Base-by-base conservation (phyloP, 1,140 invertebrate genomes). In the Tigriopus japonicus region DNA sequence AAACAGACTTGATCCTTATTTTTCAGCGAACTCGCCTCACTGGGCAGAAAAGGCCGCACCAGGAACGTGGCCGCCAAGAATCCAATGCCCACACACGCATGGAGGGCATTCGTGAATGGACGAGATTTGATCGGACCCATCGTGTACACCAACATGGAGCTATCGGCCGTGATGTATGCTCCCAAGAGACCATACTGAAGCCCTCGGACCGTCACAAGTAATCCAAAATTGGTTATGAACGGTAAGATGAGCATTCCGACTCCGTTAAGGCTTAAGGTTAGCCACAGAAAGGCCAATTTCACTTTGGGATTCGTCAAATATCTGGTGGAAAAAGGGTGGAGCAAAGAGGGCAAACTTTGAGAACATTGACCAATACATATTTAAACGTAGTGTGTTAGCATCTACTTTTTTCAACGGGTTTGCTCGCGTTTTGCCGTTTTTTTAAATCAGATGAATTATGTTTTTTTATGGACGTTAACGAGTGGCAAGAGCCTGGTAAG, bases 81-180 rank as follows among this genome's bases (percentile, higher is more conserved):
- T 17, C 59, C 59, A 14, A 55, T 40, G 14, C 59, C 45, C 28
- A 54, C 35, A 55, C 28, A 40, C 14, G 24, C 45, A 42, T 61
- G 59, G 23, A 61, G 43, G 21, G 51, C 51, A 42, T 55, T 55
- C 23, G 45, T 61, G 51, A 61, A 61, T 7, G 59, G 59, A n/a
- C 55, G 24, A 17, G 43, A 56, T 24, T 53, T 56, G 21, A 56
- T 54, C 17, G 45, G 43, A 13, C 59, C 59, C 45, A 61, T 61
- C 19, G 45, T 54, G 28, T 53, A 61, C 21, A 61, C 43, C 21
- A 61, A 21, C 14, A 61, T 24, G 24, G 17, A 23, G 19, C 49
- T 49, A 53, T 61, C 59, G 13, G 59, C 59, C 14, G 59, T 61
- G 14, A 61, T 61, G 40, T 54, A 61, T 24, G 59, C 59, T 21